Percentiles rank a stretch among this genome's conserved stretches.
These are phyloP conservation scores for Panagrolaimus sp. DNA, from an alignment of 1,140 invertebrate species.

Conservation along the genomic window DNA sequence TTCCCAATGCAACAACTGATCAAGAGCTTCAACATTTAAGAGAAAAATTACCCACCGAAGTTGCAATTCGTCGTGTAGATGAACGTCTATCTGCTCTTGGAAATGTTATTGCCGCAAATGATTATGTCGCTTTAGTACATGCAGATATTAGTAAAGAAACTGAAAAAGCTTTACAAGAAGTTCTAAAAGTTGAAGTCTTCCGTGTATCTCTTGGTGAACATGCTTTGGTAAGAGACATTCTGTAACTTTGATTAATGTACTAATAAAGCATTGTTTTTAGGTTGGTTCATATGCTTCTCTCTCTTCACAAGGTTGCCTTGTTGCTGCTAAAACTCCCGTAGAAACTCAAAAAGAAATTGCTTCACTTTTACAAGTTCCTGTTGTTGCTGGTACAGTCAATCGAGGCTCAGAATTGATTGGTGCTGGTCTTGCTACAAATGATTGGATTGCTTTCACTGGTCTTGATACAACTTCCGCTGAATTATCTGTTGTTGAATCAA, in stretches of 20 bases:
- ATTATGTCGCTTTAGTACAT: constrained; percentile 95
- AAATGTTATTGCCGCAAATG: constrained; percentile 95
- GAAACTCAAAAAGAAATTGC: constrained; percentile 95
- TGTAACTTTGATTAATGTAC: constrained; percentile 12
- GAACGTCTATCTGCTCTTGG: constrained; percentile 92
- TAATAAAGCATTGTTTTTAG: constrained; percentile 64
- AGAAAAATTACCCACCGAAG: constrained; percentile 86
- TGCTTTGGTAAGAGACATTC: constrained; percentile 40
- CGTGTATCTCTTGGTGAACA: constrained; percentile 84
- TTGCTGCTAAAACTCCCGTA: constrained; percentile 84
- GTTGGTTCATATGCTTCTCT: constrained; percentile 91
- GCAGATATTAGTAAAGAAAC: constrained; percentile 91
- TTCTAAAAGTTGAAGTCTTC: constrained; percentile 86
- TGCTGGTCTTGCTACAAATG: constrained; percentile 92
- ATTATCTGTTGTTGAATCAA: constrained; percentile 89
- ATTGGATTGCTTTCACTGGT: constrained; percentile 88
- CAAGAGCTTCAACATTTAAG: constrained; percentile 92
- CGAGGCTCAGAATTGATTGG: constrained; percentile 89
- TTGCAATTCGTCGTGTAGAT: constrained; percentile 88
- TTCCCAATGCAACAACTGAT: constrained; percentile 85
- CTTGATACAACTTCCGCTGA: constrained; percentile 96
- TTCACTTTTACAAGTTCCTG: constrained; percentile 87
- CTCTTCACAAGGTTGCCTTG: constrained; percentile 90
- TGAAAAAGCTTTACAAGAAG: constrained; percentile 90
- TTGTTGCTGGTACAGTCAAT: constrained; percentile 91